phyloP scores from a whole-genome alignment of 2,113 vertebrate genomes.

The Indri indri region DNA sequence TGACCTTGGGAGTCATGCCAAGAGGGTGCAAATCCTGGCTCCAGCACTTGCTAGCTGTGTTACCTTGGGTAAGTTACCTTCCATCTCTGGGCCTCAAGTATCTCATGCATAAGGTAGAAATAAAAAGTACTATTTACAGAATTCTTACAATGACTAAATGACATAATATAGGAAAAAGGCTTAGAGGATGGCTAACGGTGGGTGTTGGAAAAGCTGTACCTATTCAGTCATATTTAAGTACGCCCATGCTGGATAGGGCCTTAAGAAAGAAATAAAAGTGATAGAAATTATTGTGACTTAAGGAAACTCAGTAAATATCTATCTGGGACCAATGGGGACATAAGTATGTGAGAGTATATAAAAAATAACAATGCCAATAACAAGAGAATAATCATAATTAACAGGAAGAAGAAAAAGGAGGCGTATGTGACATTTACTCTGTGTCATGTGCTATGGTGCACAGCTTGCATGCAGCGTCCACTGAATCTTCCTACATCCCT shows the following conservation, averaged over 20 bases:
- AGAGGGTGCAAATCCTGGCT: neutral
- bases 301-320: neutral
- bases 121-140: neutral
- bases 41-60: neutral
- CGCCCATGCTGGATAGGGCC: neutral
- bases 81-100: neutral
- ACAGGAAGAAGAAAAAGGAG: neutral
- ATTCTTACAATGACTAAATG: neutral
- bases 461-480: no score
- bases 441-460: rapidly evolving
- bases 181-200: no score
- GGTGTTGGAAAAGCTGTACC: neutral
- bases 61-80: neutral
- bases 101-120: neutral
- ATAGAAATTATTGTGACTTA: neutral
- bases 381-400: neutral
- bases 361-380: neutral
- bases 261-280: neutral
- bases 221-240: neutral
- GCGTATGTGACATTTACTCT: rapidly evolving
- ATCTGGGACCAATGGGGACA: neutral
- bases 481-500: neutral
- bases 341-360: neutral
- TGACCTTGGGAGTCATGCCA: neutral
- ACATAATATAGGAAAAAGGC: neutral